Evolutionary conservation across 2,113 vertebrate species (phyloP).

Genomic region (Polypterus senegalus): DNA sequence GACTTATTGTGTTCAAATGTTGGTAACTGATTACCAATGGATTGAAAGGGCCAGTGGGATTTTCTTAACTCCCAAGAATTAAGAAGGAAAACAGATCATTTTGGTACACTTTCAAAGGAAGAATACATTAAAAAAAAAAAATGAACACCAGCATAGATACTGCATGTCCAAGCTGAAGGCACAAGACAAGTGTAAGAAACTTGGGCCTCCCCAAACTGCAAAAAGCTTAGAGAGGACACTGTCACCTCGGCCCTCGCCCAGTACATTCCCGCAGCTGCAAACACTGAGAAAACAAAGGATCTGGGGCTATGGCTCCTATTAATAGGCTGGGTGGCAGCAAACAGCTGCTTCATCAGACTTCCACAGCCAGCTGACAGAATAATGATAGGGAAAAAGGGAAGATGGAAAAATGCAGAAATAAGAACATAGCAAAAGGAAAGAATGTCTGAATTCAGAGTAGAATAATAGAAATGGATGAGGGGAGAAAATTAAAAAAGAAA

Average conservation of each 20-base stretch:
- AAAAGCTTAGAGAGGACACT: constrained; percentile 3
- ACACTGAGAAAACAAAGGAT: constrained; percentile 34
- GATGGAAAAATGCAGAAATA: constrained; percentile 14
- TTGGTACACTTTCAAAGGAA: too few relatives aligned
- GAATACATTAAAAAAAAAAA: too few relatives aligned
- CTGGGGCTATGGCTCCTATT: constrained; percentile 38
- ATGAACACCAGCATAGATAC: too few relatives aligned
- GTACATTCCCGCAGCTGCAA: constrained; percentile 7
- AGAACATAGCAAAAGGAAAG: constrained; percentile 9
- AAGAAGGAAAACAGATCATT: too few relatives aligned
- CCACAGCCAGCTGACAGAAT: constrained; percentile 41
- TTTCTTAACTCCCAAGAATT: too few relatives aligned
- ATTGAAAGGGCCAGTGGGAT: too few relatives aligned
- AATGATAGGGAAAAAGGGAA: constrained; percentile 30
- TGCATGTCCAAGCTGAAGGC: too few relatives aligned
- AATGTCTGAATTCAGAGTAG: constrained; percentile 19
- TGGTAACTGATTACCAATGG: too few relatives aligned
- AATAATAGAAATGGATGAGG: background rate
- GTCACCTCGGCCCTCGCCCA: constrained; percentile 9
- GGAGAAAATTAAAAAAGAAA: constrained; percentile 1
- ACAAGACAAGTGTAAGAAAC: background rate
- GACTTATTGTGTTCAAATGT: too few relatives aligned
- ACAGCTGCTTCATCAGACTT: constrained; percentile 49
- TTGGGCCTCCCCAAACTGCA: background rate
- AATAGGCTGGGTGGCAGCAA: constrained; percentile 47